Evolutionary conservation across 2,113 vertebrate genomes (phyloP).

Genomic region (Collichthys lucidus): DNA sequence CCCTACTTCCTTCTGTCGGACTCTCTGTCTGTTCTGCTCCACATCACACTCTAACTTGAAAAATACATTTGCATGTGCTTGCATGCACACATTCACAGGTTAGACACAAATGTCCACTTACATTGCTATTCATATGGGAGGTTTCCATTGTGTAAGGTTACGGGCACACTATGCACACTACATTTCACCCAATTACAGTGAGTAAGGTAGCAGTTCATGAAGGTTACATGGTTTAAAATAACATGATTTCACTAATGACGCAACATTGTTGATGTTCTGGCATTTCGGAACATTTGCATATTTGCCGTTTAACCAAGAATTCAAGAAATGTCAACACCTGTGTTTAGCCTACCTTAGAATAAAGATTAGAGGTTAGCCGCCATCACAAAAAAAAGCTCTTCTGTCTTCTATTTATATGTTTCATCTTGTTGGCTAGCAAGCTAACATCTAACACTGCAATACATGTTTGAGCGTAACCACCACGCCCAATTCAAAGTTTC

Average conservation of each 20-base stretch:
- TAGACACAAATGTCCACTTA: slow-evolving; percentile 45
- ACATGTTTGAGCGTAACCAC: no score
- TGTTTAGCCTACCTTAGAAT: background rate
- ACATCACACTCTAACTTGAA: slow-evolving; percentile 64
- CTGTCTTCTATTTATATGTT: background rate
- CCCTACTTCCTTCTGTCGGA: slow-evolving; percentile 47
- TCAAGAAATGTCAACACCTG: background rate
- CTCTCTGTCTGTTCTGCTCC: slow-evolving; percentile 69
- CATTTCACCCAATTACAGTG: slow-evolving; percentile 33
- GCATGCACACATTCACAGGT: slow-evolving; percentile 48
- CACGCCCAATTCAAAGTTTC: no score
- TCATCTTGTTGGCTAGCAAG: background rate
- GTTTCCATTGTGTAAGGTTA: slow-evolving; percentile 41
- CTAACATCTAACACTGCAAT: background rate
- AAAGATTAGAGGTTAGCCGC: background rate
- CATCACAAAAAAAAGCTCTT: background rate
- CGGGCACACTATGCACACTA: slow-evolving; percentile 20
- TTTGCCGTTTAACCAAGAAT: background rate
- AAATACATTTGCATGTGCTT: slow-evolving; percentile 63
- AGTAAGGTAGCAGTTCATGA: slow-evolving; percentile 4
- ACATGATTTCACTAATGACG: slow-evolving; percentile 2
- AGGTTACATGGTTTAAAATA: slow-evolving; percentile 14
- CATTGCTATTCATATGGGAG: slow-evolving; percentile 17
- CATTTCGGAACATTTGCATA: background rate
- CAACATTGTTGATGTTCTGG: background rate